Percentiles rank a stretch among this genome's conserved stretches.
These are phyloP conservation scores for Brachionus manjavacas DNA, from an alignment of 1,140 invertebrate species.

Conservation along the genomic window DNA sequence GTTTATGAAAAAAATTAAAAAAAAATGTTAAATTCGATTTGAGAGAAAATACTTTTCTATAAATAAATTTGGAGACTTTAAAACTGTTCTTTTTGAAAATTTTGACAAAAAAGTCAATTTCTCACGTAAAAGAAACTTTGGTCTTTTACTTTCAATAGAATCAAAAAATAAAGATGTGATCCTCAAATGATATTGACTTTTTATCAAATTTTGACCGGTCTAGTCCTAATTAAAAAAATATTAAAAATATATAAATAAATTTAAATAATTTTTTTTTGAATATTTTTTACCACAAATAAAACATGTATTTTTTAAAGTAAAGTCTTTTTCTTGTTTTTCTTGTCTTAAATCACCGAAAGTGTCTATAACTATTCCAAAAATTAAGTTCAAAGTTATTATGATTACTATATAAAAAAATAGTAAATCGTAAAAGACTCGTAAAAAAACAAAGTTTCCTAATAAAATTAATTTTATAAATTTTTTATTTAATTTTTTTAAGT, in stretches of 20 bases:
- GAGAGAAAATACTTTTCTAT: too few species aligned
- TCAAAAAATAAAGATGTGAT: constrained; percentile 98
- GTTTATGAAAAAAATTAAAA: too few species aligned
- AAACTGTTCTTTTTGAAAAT: too few species aligned
- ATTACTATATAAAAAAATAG: constrained; percentile 99
- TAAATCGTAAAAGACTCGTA: constrained; percentile 90
- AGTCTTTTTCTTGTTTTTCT: constrained; percentile 97
- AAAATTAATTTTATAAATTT: constrained; percentile 47
- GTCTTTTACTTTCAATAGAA: constrained; percentile 94
- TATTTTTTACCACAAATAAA: constrained; percentile 83
- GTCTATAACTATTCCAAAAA: constrained; percentile 99
- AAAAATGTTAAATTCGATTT: too few species aligned
- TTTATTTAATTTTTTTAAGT: constrained; percentile 43
- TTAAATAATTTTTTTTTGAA: neutral
- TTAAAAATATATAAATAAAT: neutral
- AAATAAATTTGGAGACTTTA: too few species aligned
- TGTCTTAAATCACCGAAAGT: constrained; percentile 97
- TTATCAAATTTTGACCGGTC: constrained; percentile 95
- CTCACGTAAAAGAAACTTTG: too few species aligned
- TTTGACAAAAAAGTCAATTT: too few species aligned
- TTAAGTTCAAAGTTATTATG: constrained; percentile 96
- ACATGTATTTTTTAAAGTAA: constrained; percentile 93
- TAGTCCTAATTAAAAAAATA: constrained; percentile 64
- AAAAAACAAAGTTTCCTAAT: constrained; percentile 79
- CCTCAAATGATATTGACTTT: constrained; percentile 95